Evolutionary conservation across 1,140 invertebrate species (phyloP).

Genomic region (Fopius arisanus): DNA sequence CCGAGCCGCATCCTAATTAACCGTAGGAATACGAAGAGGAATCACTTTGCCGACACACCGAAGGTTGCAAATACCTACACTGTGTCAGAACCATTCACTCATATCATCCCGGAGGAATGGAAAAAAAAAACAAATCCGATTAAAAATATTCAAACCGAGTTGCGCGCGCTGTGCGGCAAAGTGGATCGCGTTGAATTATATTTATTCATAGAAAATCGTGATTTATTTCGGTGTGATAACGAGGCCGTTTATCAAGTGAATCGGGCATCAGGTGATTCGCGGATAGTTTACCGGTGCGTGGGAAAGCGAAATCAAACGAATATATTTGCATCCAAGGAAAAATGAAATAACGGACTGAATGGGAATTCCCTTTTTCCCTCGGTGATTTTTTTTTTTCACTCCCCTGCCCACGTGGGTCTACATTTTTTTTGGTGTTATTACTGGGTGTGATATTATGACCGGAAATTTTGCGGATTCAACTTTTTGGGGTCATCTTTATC

Average conservation of each 20-base stretch:
- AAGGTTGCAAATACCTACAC: conserved; percentile 15
- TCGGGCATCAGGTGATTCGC: conserved; percentile 16
- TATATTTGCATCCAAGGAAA: background rate
- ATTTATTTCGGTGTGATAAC: conserved; percentile 33
- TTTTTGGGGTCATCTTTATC: too few relatives aligned
- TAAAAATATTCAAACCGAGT: conserved; percentile 3
- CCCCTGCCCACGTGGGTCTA: too few relatives aligned
- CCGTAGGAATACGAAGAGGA: conserved; percentile 28
- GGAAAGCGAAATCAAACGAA: conserved; percentile 20
- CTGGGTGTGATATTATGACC: too few relatives aligned
- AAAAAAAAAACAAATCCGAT: background rate
- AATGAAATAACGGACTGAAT: background rate
- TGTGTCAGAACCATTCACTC: background rate
- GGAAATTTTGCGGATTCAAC: too few relatives aligned
- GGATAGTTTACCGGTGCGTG: conserved; percentile 18
- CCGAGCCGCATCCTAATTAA: conserved; percentile 33
- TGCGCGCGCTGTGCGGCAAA: background rate
- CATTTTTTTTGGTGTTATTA: too few relatives aligned
- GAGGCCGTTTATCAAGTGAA: conserved; percentile 30
- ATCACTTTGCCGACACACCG: conserved; percentile 29
- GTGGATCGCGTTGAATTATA: conserved; percentile 1
- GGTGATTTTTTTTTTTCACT: too few relatives aligned
- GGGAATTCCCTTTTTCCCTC: background rate
- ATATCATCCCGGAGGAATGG: background rate
- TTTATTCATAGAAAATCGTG: conserved; percentile 29